phyloP scores from a whole-genome alignment of 2,888 invertebrate genomes.

The Dysmachus trigonus region DNA sequence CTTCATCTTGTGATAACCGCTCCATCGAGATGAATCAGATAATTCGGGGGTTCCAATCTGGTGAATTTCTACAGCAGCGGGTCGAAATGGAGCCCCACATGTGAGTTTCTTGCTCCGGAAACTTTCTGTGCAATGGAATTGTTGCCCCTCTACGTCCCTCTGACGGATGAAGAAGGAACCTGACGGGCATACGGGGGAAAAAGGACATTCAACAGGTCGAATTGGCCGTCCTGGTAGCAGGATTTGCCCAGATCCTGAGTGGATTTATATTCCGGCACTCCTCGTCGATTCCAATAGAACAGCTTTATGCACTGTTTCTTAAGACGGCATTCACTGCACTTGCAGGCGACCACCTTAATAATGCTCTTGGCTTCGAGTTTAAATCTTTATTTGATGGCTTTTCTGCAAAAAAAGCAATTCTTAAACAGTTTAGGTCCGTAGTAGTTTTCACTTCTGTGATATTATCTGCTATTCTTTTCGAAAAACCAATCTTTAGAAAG shows the following conservation, averaged over 20 bases:
- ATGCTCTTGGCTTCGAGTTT: background rate
- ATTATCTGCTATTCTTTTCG: background rate
- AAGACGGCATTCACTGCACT: background rate
- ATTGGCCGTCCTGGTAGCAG: background rate
- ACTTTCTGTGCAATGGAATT: background rate
- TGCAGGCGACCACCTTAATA: background rate
- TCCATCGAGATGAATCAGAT: background rate
- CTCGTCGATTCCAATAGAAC: background rate
- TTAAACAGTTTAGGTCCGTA: background rate
- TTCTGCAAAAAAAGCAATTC: background rate
- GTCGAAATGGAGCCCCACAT: background rate
- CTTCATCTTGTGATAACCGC: constrained; percentile 17
- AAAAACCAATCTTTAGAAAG: background rate
- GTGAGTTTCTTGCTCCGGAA: background rate
- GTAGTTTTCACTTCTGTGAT: no score
- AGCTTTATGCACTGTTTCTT: background rate
- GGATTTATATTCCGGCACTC: background rate
- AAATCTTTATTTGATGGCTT: background rate
- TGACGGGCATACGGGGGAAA: background rate
- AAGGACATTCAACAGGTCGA: background rate
- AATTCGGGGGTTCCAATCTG: background rate
- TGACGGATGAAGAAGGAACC: background rate
- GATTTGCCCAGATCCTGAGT: background rate
- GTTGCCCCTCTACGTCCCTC: no score
- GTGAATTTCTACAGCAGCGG: background rate